These are phyloP conservation scores for Neogobius melanostomus DNA, from an alignment of 2,113 vertebrate genomes.

Conservation along the genomic window DNA sequence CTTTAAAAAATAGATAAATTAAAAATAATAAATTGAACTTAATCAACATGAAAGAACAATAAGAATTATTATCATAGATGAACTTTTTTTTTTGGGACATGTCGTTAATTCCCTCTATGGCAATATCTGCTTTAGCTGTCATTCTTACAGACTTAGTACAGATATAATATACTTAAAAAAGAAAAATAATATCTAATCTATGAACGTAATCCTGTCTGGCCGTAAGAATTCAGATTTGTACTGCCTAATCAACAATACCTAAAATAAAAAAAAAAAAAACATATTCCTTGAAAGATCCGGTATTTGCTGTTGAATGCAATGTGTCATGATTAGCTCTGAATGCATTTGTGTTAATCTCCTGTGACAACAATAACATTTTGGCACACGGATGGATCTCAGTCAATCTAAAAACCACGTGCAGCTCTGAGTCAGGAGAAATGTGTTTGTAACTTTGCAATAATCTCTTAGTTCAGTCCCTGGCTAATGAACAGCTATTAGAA, in stretches of 20 bases:
- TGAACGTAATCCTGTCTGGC: background rate
- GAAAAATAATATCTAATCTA: background rate
- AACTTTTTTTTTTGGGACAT: background rate
- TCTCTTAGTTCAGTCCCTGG: constrained; percentile 55
- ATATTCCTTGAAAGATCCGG: constrained; percentile 52
- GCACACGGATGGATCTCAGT: constrained; percentile 52
- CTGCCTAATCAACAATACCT: constrained; percentile 30
- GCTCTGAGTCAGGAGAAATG: constrained; percentile 51
- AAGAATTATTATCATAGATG: background rate
- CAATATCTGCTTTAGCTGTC: background rate
- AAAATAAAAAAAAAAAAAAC: constrained; percentile 53
- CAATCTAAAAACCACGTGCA: constrained; percentile 57
- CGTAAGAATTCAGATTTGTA: constrained; percentile 21
- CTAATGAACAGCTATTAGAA: constrained; percentile 67
- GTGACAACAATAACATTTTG: constrained; percentile 62
- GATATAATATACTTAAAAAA: background rate
- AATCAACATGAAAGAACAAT: background rate
- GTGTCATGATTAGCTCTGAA: constrained; percentile 47
- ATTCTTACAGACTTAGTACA: constrained; percentile 1
- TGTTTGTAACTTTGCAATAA: constrained; percentile 60
- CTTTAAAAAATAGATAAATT: no score
- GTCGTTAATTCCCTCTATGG: background rate
- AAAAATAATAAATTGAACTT: no score
- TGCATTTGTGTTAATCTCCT: constrained; percentile 54
- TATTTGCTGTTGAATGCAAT: constrained; percentile 39